Base-by-base conservation (phyloP, 2,888 invertebrate species). In the Ormyrus nitidulus region DNA sequence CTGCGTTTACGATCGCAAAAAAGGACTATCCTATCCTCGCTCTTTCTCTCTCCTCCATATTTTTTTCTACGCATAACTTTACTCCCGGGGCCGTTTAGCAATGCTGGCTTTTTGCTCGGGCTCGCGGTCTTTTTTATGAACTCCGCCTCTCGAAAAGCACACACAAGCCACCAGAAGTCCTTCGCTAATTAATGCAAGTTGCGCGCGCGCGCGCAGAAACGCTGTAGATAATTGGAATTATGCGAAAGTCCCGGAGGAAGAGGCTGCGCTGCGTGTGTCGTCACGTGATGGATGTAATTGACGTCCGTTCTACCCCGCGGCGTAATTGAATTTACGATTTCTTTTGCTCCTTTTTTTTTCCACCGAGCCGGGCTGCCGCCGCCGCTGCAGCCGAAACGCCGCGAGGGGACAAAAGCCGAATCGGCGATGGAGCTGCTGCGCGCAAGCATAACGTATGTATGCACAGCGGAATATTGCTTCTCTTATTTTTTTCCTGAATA, bases 271-370 rank as follows among this genome's bases (percentile, higher is more conserved):
- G 65, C 83, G 53, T 44, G 51, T 84, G 85, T 86, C 85, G 85
- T 86, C 86, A 86, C 86, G 87, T 87, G 87, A 89, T 86, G 86
- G 86, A 88, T 86, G 87, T 88, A 89, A 89, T 87, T 88, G 89
- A 89, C 86, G 85, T 85, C 84, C 81, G 77, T 81, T 75, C 72
- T 82, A 64, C 83, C 81, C 75, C 83, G 81, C 84, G 83, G 83
- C 82, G 86, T 88, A 87, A 89, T 88, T 88, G 85, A 88, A 89
- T 88, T 89, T 86, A 86, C 85, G 85, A 85, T 85, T 85, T 84
- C 78, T 84, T 84, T 83, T 34, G 34, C 34, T 34, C 34, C 84
- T 83, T 84, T 82, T 83, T 84, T 82, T 75, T 80, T 72, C 34
- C 34, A 13, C 34, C 34, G 34, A 34, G 34, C 4, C 61, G 19